Base-by-base conservation (phyloP, 2,888 invertebrate species). In the Hyalella azteca region DNA sequence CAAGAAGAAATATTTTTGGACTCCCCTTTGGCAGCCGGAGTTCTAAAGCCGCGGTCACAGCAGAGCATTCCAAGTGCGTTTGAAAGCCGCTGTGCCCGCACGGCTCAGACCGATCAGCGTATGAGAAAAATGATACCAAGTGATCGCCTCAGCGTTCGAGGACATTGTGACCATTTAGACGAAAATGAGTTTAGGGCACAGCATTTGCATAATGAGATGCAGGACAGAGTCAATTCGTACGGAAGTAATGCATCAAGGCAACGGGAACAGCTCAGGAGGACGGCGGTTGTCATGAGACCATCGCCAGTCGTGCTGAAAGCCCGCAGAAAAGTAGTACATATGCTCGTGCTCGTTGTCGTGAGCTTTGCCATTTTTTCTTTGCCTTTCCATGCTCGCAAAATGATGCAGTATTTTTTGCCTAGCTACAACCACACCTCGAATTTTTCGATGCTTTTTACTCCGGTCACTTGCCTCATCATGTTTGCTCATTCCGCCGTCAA, bases 401-500 rank as follows among this genome's bases (percentile, higher is more conserved):
- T 95, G 91, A 94, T 95, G 93, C 93, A 94, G 87, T 93, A 94
- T 88, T 95, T 93, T 93, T 91, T 92, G 84, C 89, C 89, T 78
- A 90, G 90, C 84, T 93, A 93, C 88, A 90, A 91, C 85, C 93
- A 93, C 83, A 90, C 91, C 86, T 92, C 92, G 83, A 91, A 93
- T 86, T 93, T 94, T 87, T 93, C 93, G 86, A 92, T 92, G 9
- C 89, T 94, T 26, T 90, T 95, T 82, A 95, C 95, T 13, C 95
- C 96, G 0, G 90, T 95, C 82, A 95, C 95, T 36, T 95, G 94
- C 88, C 91, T 96, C 82, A 91, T 95, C 85, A 92, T 95, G 60
- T 97, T 95, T 88, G 92, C 94, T 88, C 96, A 96, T 90, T 95
- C 95, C 26, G 96, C 93, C 75, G 91, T 96, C 84, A 96, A 97